A percentile compares a stretch with the other conserved stretches of the same genome.
phyloP scores from a whole-genome alignment of 2,888 invertebrate genomes.

The Phalera bucephala region DNA sequence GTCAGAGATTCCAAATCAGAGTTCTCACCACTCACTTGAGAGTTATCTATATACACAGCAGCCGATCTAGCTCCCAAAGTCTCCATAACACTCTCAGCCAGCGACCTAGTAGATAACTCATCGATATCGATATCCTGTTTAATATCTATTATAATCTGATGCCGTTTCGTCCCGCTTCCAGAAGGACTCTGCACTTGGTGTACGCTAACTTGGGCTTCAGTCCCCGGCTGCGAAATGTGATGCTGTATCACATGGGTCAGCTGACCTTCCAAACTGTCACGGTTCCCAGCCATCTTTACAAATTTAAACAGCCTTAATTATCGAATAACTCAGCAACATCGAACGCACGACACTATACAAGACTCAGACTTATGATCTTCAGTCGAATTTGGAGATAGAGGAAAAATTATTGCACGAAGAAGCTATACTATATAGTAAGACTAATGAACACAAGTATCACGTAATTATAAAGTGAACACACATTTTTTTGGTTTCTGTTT shows the following conservation, averaged over 20 bases:
- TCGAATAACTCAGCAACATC: constrained; percentile 31
- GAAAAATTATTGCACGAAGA: constrained; percentile 44
- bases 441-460: constrained; percentile 80
- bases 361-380: constrained; percentile 61
- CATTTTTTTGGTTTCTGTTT: constrained; percentile 18
- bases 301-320: constrained; percentile 40
- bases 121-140: constrained; percentile 79
- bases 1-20: constrained; percentile 72
- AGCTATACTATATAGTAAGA: constrained; percentile 36
- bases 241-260: constrained; percentile 74
- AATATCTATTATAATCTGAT: constrained; percentile 79
- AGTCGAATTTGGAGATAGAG: constrained; percentile 56
- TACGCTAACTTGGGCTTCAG: constrained; percentile 75
- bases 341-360: constrained; percentile 26
- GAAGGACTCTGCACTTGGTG: constrained; percentile 69
- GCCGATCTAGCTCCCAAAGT: constrained; percentile 74
- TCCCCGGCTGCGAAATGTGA: constrained; percentile 60
- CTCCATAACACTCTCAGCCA: constrained; percentile 81
- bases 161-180: constrained; percentile 67
- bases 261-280: constrained; percentile 52
- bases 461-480: constrained; percentile 52
- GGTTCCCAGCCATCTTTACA: constrained; percentile 59
- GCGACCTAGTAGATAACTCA: constrained; percentile 69
- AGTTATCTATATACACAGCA: constrained; percentile 75
- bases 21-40: constrained; percentile 54